These are phyloP conservation scores for Cartodere bifasciata DNA, from an alignment of 2,888 invertebrate genomes.

Conservation along the genomic window DNA sequence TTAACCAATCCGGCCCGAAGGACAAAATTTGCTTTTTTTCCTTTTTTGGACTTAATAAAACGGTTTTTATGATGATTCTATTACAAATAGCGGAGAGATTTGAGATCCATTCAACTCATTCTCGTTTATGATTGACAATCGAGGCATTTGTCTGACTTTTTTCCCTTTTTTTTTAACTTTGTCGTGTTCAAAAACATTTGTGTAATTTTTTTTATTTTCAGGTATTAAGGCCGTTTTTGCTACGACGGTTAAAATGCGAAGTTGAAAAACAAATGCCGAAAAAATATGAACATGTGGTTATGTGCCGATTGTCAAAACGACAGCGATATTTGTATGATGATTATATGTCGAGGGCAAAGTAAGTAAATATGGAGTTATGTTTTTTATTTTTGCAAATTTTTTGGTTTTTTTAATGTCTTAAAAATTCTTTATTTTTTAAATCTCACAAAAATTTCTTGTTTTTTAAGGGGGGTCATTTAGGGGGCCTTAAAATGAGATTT, in stretches of 20 bases:
- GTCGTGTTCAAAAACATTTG: not conserved
- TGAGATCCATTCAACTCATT: constrained; percentile 25
- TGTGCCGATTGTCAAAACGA: constrained; percentile 88
- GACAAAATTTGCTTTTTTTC: too few species aligned
- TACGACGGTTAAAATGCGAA: constrained; percentile 83
- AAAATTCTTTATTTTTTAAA: too few species aligned
- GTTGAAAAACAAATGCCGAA: constrained; percentile 96
- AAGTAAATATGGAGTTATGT: constrained; percentile 33
- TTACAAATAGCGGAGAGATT: constrained; percentile 17
- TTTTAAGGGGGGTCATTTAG: not conserved
- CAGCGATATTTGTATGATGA: constrained; percentile 98
- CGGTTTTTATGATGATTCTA: too few species aligned
- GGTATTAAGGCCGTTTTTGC: constrained; percentile 86
- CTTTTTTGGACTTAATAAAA: too few species aligned
- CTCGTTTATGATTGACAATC: constrained; percentile 18
- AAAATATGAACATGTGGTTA: constrained; percentile 90
- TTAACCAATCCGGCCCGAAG: too few species aligned
- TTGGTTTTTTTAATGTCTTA: constrained; percentile 5
- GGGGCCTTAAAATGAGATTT: not conserved
- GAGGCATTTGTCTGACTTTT: constrained; percentile 31
- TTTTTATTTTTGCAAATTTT: constrained; percentile 8
- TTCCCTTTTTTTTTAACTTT: not conserved
- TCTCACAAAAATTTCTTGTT: not conserved
- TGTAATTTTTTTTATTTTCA: constrained; percentile 31
- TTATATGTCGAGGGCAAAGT: constrained; percentile 95